Evolutionary conservation across 1,140 invertebrate species (phyloP).

Genomic region (Anastatus disparis): DNA sequence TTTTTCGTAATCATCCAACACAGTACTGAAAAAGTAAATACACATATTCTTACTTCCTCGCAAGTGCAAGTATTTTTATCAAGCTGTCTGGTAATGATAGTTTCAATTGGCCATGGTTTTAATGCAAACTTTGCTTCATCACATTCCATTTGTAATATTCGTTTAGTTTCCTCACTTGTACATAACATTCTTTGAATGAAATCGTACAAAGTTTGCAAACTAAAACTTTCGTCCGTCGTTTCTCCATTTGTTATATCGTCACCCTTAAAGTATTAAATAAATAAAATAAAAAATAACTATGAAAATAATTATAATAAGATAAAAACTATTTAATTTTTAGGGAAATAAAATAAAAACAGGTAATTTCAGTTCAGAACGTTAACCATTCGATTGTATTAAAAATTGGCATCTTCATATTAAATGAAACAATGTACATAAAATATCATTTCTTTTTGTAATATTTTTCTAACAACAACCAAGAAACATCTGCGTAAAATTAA

Average conservation of each 20-base stretch:
- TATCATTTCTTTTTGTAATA: conserved; percentile 17
- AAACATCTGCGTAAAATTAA: no score
- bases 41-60: conserved; percentile 53
- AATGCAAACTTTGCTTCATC: conserved; percentile 58
- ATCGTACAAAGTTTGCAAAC: conserved; percentile 47
- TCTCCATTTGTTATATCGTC: conserved; percentile 20
- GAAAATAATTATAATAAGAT: background rate
- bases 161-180: conserved; percentile 53
- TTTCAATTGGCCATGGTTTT: conserved; percentile 55
- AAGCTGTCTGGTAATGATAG: conserved; percentile 42
- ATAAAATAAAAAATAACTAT: conserved; percentile 31
- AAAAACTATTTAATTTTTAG: background rate
- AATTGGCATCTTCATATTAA: conserved; percentile 7
- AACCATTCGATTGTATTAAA: conserved; percentile 31
- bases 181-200: conserved; percentile 48
- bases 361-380: conserved; percentile 33
- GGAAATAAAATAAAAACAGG: conserved; percentile 42
- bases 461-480: background rate
- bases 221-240: conserved; percentile 32
- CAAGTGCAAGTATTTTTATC: conserved; percentile 52
- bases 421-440: conserved; percentile 7
- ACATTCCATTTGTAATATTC: conserved; percentile 52
- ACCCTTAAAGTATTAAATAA: conserved; percentile 36
- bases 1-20: no score
- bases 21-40: no score